These are phyloP conservation scores for Drosophila cardini DNA, from an alignment of 1,140 invertebrate genomes.

Conservation along the genomic window DNA sequence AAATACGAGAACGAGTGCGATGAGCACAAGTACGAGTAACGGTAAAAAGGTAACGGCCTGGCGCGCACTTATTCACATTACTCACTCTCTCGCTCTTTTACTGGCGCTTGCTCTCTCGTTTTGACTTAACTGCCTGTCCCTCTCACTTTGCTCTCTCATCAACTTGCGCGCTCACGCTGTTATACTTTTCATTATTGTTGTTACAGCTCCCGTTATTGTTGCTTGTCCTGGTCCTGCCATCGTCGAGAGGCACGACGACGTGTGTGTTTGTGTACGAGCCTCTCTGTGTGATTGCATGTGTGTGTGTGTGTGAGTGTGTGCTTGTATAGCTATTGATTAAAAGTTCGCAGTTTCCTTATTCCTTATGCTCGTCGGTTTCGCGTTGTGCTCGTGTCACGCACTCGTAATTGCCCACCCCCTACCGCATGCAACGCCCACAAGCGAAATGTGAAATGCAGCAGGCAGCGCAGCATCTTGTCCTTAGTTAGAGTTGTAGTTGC, in stretches of 20 bases:
- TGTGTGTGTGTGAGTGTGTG: constrained; percentile 36
- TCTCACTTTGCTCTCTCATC: constrained; percentile 29
- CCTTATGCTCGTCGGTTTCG: constrained; percentile 54
- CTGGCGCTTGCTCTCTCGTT: background rate
- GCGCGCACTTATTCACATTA: constrained; percentile 41
- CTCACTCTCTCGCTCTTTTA: constrained; percentile 4
- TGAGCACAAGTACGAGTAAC: constrained; percentile 38
- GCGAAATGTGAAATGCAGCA: constrained; percentile 6
- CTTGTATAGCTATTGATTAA: constrained; percentile 78
- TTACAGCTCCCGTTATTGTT: constrained; percentile 51
- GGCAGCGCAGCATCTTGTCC: constrained; percentile 38
- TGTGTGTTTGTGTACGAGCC: constrained; percentile 10
- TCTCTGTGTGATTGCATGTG: constrained; percentile 17
- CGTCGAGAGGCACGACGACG: background rate
- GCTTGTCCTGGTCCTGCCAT: constrained; percentile 36
- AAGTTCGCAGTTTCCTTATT: constrained; percentile 70
- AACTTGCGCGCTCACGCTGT: constrained; percentile 44
- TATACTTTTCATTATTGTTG: constrained; percentile 57
- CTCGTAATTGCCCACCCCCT: constrained; percentile 55
- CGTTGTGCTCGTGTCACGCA: constrained; percentile 34
- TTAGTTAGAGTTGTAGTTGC: constrained; percentile 31
- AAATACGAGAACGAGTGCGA: constrained; percentile 27
- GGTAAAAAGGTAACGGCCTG: constrained; percentile 54
- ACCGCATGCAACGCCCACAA: background rate
- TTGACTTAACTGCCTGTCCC: background rate